These are phyloP conservation scores for Siphonodentalium dalli DNA, from an alignment of 2,888 invertebrate genomes.

Conservation along the genomic window DNA sequence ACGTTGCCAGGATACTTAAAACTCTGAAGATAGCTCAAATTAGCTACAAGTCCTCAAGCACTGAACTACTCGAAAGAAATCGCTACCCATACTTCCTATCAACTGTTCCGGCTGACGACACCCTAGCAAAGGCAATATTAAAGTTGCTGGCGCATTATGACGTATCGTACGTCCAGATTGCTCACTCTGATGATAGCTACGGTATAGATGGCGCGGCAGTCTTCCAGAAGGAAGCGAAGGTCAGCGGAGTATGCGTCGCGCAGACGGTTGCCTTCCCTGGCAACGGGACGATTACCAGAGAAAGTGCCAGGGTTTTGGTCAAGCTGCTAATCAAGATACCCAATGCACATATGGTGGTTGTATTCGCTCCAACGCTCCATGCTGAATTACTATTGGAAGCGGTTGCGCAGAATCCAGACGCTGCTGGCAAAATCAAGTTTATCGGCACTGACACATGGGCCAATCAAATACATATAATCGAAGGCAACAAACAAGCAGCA, in stretches of 20 bases:
- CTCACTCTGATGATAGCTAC: slow-evolving; percentile 45
- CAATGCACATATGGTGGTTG: slow-evolving; percentile 52
- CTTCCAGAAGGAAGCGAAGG: slow-evolving; percentile 35
- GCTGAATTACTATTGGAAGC: slow-evolving; percentile 48
- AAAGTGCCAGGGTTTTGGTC: slow-evolving; percentile 46
- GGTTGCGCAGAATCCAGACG: slow-evolving; percentile 35
- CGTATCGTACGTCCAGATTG: slow-evolving; percentile 64
- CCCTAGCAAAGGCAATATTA: slow-evolving; percentile 55
- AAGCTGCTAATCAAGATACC: slow-evolving; percentile 44
- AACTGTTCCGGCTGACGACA: slow-evolving; percentile 53
- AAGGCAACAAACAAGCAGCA: slow-evolving; percentile 36
- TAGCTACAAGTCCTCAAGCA: slow-evolving; percentile 47
- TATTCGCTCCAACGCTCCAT: slow-evolving; percentile 45
- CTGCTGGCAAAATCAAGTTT: slow-evolving; percentile 40
- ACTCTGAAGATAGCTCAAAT: slow-evolving; percentile 51
- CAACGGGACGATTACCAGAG: slow-evolving; percentile 35
- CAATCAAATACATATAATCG: slow-evolving; percentile 37
- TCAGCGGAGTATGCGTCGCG: slow-evolving; percentile 47
- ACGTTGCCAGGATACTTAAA: slow-evolving; percentile 48
- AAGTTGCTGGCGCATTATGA: slow-evolving; percentile 59
- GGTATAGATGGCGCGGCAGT: slow-evolving; percentile 40
- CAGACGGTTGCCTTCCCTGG: slow-evolving; percentile 48
- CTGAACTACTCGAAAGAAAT: slow-evolving; percentile 37
- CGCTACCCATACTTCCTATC: slow-evolving; percentile 52
- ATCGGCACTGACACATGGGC: slow-evolving; percentile 54